Conservation (phyloP, 2,113 vertebrate genomes). For the Rhabdornis inornatus region DNA sequence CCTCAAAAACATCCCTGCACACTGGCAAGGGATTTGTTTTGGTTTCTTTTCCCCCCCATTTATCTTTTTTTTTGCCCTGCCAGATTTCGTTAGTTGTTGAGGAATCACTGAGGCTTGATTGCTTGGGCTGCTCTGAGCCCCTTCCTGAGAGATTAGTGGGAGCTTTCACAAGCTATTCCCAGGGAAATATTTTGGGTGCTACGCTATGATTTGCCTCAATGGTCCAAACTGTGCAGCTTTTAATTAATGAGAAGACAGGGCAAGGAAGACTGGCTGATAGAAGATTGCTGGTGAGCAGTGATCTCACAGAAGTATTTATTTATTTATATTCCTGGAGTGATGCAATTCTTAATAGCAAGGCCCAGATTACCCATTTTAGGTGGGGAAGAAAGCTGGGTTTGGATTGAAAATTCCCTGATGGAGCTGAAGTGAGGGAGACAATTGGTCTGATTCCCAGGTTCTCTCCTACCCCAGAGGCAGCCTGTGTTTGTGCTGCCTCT, state of each 20-base stretch:
- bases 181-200: background rate
- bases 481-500: background rate
- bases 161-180: background rate
- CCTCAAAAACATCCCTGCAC: background rate
- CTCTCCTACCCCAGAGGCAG: background rate
- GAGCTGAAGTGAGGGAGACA: background rate
- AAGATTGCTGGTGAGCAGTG: background rate
- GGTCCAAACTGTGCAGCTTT: background rate
- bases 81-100: background rate
- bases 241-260: background rate
- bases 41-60: fast-evolving
- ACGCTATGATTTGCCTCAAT: background rate
- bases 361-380: background rate
- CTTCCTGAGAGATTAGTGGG: background rate
- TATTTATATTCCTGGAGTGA: background rate
- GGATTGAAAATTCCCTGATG: background rate
- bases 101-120: background rate
- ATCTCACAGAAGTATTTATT: background rate
- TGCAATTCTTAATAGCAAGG: background rate
- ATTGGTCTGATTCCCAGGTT: background rate
- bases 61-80: background rate
- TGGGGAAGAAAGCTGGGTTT: background rate
- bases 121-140: background rate
- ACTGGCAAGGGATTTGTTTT: background rate
- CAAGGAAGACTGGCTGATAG: background rate